Conservation (phyloP, 2,113 vertebrate genomes). For the Campylorhamphus procurvoides region DNA sequence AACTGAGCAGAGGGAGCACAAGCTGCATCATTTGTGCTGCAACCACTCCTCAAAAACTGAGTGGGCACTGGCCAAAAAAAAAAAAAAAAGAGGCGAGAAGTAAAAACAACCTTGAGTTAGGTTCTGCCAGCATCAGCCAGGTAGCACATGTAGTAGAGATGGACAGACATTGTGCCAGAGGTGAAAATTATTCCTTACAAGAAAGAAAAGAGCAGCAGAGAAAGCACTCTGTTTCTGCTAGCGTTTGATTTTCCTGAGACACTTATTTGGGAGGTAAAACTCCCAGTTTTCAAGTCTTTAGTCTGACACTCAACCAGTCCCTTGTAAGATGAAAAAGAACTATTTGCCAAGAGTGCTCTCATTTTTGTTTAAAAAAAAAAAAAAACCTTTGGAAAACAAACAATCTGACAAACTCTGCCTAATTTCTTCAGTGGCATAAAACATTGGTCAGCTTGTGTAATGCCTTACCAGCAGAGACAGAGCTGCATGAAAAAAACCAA, state of each 20-base stretch:
- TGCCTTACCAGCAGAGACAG: not conserved
- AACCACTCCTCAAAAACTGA: not conserved
- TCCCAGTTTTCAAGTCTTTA: not conserved
- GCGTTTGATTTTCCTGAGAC: not conserved
- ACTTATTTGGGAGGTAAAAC: not conserved
- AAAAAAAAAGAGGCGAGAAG: not conserved
- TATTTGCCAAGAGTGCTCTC: not conserved
- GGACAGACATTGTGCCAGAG: not conserved
- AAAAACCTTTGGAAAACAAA: not conserved
- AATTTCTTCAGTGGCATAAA: conserved; percentile 17
- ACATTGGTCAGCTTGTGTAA: not conserved
- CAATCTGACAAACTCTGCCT: not conserved
- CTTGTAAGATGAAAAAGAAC: not conserved
- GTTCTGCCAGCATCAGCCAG: not conserved
- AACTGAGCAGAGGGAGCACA: not conserved
- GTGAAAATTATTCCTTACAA: not conserved
- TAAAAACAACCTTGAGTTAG: not conserved
- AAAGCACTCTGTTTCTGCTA: not conserved
- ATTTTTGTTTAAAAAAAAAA: not conserved
- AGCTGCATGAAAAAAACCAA: not conserved
- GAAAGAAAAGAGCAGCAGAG: not conserved
- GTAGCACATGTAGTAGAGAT: not conserved
- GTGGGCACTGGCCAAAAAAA: not conserved
- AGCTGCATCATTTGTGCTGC: not conserved
- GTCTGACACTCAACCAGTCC: not conserved